Percentiles rank a stretch among this genome's conserved stretches.
Evolutionary conservation across 2,797 vertebrate species (phyloP).

Genomic region (Leptatherina wallacei): DNA sequence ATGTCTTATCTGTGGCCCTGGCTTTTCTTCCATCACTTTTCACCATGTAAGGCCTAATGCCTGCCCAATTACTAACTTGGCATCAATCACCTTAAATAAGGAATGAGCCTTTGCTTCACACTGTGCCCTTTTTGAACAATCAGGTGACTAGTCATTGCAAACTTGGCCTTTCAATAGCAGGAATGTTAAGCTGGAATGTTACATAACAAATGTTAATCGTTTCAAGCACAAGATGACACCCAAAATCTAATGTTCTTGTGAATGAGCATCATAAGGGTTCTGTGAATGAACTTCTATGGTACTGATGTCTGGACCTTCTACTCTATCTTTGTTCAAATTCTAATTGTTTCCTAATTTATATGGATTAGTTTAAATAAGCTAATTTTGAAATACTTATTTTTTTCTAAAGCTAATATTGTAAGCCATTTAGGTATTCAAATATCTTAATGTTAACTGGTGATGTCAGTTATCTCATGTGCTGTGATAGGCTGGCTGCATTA

Average conservation of each 20-base stretch:
- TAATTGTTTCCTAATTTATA: not conserved
- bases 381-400: not conserved
- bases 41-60: no score
- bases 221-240: no score
- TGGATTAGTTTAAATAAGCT: not conserved
- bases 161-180: no score
- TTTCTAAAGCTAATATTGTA: not conserved
- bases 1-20: no score
- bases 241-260: not conserved
- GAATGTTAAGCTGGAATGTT: no score
- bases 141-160: no score
- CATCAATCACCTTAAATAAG: no score
- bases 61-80: no score
- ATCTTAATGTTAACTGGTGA: slow-evolving; percentile 41
- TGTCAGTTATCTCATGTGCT: slow-evolving; percentile 16
- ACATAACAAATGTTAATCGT: no score
- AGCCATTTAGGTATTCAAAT: slow-evolving; percentile 4
- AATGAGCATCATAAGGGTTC: not conserved
- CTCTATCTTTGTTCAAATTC: not conserved
- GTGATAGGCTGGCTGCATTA: slow-evolving; percentile 46
- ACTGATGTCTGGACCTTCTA: not conserved
- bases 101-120: no score
- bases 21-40: no score
- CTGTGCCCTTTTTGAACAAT: no score
- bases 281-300: not conserved